These are phyloP conservation scores for Pseudopleuronectes americanus DNA, from an alignment of 2,797 vertebrate species.

Conservation along the genomic window DNA sequence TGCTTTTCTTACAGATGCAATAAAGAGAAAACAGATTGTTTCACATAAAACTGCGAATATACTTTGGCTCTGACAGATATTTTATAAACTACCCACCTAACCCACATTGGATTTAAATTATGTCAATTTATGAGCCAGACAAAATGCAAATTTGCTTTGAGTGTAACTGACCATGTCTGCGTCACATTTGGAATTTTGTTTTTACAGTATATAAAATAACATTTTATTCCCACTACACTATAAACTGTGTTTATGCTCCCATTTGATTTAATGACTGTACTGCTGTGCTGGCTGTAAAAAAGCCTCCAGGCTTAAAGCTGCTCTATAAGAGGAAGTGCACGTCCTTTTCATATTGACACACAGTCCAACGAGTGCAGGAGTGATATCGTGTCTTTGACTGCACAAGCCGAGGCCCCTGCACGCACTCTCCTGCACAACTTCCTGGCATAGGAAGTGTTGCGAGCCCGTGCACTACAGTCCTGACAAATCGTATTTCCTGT, in stretches of 20 bases:
- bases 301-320: conserved; percentile 31
- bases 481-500: conserved; percentile 54
- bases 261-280: conserved; percentile 21
- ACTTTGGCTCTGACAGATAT: neutral
- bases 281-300: conserved; percentile 27
- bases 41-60: conserved; percentile 16
- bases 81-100: neutral
- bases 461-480: conserved; percentile 45
- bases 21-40: conserved; percentile 10
- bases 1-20: conserved; percentile 19
- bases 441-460: conserved; percentile 62
- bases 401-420: conserved; percentile 37
- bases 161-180: neutral
- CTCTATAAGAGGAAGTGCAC: conserved; percentile 53
- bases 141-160: conserved; percentile 15
- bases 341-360: conserved; percentile 55
- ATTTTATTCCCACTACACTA: neutral
- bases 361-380: conserved; percentile 49
- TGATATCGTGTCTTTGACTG: conserved; percentile 61
- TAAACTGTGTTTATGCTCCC: conserved; percentile 8
- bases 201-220: neutral
- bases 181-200: too few relatives aligned
- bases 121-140: neutral
- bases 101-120: neutral
- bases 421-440: conserved; percentile 54